These are phyloP conservation scores for Etia nguti DNA, from an alignment of 2,113 vertebrate species.

Conservation along the genomic window DNA sequence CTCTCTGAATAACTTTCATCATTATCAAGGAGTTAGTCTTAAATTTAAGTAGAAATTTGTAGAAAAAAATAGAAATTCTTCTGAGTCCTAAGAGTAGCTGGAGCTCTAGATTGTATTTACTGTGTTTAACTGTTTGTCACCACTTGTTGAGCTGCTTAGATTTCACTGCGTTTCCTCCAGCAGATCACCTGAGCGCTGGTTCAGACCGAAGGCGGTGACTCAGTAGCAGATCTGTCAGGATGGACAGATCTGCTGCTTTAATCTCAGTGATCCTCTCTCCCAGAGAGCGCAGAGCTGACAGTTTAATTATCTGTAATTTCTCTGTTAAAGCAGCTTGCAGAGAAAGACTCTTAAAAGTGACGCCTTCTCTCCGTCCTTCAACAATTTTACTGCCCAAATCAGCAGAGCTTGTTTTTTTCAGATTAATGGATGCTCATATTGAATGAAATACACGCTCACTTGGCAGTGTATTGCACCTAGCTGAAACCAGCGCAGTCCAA, in stretches of 20 bases:
- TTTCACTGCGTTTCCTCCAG: neutral
- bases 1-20: neutral
- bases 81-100: neutral
- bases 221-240: neutral
- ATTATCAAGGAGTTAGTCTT: neutral
- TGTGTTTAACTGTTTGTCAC: neutral
- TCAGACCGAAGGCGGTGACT: neutral
- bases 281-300: conserved; percentile 3
- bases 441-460: neutral
- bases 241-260: neutral
- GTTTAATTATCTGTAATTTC: conserved; percentile 33
- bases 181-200: neutral
- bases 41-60: neutral
- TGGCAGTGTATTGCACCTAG: neutral
- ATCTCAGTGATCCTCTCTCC: conserved; percentile 7
- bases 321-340: conserved; percentile 2
- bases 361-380: neutral
- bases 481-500: neutral
- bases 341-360: conserved; percentile 16
- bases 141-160: neutral
- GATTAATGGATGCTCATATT: neutral
- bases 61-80: neutral
- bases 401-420: neutral
- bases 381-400: conserved; percentile 1
- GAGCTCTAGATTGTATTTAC: neutral